Percentiles rank a stretch among this genome's conserved stretches.
Conservation (phyloP, 1,140 invertebrate genomes). For the Stenopsyche tienmushanensis region DNA sequence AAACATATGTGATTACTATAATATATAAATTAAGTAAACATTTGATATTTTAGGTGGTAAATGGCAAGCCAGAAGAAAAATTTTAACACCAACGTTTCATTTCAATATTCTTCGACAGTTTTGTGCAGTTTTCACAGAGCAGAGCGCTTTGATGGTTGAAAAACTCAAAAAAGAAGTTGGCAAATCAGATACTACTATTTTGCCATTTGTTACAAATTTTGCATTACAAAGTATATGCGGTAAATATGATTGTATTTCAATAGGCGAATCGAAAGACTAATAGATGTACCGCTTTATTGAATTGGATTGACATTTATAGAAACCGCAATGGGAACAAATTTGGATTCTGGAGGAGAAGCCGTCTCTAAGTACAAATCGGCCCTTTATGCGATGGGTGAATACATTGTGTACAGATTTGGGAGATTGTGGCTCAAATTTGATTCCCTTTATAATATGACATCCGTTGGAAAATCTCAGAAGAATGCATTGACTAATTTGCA, state of each 20-base stretch:
- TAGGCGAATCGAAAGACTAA: too few relatives aligned
- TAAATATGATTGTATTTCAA: slow-evolving; percentile 61
- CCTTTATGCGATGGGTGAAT: slow-evolving; percentile 46
- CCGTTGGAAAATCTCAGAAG: slow-evolving; percentile 38
- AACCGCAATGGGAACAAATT: slow-evolving; percentile 19
- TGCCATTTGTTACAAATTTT: slow-evolving; percentile 42
- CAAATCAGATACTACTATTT: slow-evolving; percentile 40
- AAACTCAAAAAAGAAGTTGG: slow-evolving; percentile 33
- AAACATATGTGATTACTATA: too few relatives aligned
- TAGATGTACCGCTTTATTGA: background rate
- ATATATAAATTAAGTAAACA: too few relatives aligned
- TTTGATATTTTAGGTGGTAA: slow-evolving; percentile 54
- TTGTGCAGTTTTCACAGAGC: slow-evolving; percentile 52
- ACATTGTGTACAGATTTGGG: slow-evolving; percentile 45
- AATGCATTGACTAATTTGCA: slow-evolving; percentile 42
- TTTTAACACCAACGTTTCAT: slow-evolving; percentile 88
- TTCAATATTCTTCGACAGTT: slow-evolving; percentile 84
- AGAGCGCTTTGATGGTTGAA: slow-evolving; percentile 42
- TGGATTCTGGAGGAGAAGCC: slow-evolving; percentile 41
- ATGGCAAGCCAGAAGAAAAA: slow-evolving; percentile 77
- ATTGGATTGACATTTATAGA: slow-evolving; percentile 44
- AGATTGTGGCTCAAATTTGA: slow-evolving; percentile 45
- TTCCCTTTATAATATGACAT: slow-evolving; percentile 47
- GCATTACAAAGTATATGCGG: slow-evolving; percentile 47
- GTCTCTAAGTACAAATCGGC: slow-evolving; percentile 35